Conservation (phyloP, 2,113 vertebrate species). For the Gadus macrocephalus region DNA sequence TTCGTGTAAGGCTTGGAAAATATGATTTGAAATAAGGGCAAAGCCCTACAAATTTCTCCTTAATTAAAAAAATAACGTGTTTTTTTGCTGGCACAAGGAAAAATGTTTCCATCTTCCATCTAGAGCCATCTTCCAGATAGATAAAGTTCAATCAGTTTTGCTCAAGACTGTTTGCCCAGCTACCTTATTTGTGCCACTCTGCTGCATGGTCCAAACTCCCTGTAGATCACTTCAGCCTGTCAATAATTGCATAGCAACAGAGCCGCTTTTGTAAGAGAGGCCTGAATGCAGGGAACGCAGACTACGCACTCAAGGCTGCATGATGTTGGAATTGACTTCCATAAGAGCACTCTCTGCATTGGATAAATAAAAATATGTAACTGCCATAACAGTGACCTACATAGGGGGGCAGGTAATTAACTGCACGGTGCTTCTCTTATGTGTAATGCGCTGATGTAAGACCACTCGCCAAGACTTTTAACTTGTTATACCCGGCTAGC, state of each 20-base stretch:
- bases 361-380: slow-evolving; percentile 1
- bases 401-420: too few relatives aligned
- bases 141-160: not conserved
- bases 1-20: too few relatives aligned
- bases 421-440: too few relatives aligned
- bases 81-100: not conserved
- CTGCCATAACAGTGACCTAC: too few relatives aligned
- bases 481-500: too few relatives aligned
- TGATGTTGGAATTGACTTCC: slow-evolving; percentile 31
- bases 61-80: not conserved
- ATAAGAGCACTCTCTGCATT: not conserved
- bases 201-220: slow-evolving; percentile 2
- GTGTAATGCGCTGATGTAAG: too few relatives aligned
- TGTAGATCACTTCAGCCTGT: slow-evolving; percentile 5
- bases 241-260: slow-evolving; percentile 16
- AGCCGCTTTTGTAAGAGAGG: slow-evolving; percentile 22
- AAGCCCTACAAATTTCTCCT: too few relatives aligned
- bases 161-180: slow-evolving; percentile 10
- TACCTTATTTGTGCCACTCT: not conserved
- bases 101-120: not conserved
- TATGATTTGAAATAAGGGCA: too few relatives aligned
- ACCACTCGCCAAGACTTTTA: too few relatives aligned
- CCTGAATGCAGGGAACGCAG: slow-evolving; percentile 24
- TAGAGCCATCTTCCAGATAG: not conserved
- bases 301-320: slow-evolving; percentile 18